phyloP scores from a whole-genome alignment of 2,797 vertebrate genomes.

The Cirrhinus molitorella region DNA sequence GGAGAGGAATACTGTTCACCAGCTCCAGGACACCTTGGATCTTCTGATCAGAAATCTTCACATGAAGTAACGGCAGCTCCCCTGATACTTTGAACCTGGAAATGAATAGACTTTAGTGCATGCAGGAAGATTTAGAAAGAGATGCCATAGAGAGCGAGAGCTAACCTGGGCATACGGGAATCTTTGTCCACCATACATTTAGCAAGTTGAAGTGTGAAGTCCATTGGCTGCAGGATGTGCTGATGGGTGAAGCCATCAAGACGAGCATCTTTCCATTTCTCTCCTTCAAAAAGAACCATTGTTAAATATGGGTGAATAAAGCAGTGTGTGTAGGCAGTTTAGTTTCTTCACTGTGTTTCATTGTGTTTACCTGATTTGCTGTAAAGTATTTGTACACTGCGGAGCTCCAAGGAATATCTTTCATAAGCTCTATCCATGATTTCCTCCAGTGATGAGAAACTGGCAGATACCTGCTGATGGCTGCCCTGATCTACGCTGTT shows the following conservation, averaged over 20 bases:
- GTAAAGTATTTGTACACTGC: constrained; percentile 91
- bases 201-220: constrained; percentile 88
- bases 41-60: constrained; percentile 92
- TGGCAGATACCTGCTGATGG: constrained; percentile 69
- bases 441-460: constrained; percentile 90
- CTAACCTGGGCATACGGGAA: constrained; percentile 89
- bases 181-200: constrained; percentile 97
- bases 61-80: constrained; percentile 89
- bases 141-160: neutral
- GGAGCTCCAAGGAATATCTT: constrained; percentile 88
- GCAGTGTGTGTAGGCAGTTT: neutral
- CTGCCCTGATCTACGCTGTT: constrained; percentile 85
- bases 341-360: neutral
- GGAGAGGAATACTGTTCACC: constrained; percentile 88
- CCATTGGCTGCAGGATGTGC: constrained; percentile 92
- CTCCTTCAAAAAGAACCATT: constrained; percentile 75
- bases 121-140: neutral
- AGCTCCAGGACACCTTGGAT: constrained; percentile 84
- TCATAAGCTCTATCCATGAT: constrained; percentile 98
- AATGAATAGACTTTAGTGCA: neutral
- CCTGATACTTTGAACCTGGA: constrained; percentile 92
- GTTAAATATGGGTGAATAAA: neutral
- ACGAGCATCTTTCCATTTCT: constrained; percentile 88
- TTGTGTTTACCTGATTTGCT: constrained; percentile 85
- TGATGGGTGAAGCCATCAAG: constrained; percentile 84